Evolutionary conservation across 2,113 vertebrate genomes (phyloP), one percentile per base, ranked within the genome.

Genomic region (Vidua chalybeata): DNA sequence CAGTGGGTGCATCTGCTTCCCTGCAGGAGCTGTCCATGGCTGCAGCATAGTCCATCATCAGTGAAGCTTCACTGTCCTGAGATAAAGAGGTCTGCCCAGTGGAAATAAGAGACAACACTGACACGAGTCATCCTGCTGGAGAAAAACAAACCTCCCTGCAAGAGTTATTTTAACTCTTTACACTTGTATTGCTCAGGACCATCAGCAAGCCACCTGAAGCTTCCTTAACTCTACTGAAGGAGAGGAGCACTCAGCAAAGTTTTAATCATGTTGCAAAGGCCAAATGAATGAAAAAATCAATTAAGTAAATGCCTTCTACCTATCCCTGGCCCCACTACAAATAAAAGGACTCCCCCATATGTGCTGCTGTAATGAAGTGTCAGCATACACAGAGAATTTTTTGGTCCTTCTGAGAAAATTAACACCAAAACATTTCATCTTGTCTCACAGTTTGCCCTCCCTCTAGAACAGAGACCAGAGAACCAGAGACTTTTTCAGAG

Each of bases 41-140:
- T 41, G 99, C 99, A 10, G 98, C 98, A 12, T 99, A 99, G 95
- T 98, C 98, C 35, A 98, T 98, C 99, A 99, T 99, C 88, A 99
- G 97, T 35, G 98, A 95, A 39, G 98, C 97, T 58, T 98, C 98
- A 7, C 98, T 98, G 79, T 99, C 99, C 98, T 99, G 99, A 98
- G 99, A 98, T 58, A 98, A 94, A 39, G 97, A 98, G 94, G 97
- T 98, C 98, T 98, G 90, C 37, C 72, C 78, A 28, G 11, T 16
- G 49, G 61, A 93, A 89, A 72, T 11, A 80, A 87, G 48, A 94
- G 72, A 91, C 33, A 71, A 62, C 23, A 54, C 9, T 66, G 66
- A 91, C 26, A 83, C 20, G 22, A 62, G 69, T 10, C 15, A 3
- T 61, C 68, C 51, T 82, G 74, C 43, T 74, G 52, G 46, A 54